phyloP scores from a whole-genome alignment of 2,113 vertebrate species.

The Trematocara stigmaticum region DNA sequence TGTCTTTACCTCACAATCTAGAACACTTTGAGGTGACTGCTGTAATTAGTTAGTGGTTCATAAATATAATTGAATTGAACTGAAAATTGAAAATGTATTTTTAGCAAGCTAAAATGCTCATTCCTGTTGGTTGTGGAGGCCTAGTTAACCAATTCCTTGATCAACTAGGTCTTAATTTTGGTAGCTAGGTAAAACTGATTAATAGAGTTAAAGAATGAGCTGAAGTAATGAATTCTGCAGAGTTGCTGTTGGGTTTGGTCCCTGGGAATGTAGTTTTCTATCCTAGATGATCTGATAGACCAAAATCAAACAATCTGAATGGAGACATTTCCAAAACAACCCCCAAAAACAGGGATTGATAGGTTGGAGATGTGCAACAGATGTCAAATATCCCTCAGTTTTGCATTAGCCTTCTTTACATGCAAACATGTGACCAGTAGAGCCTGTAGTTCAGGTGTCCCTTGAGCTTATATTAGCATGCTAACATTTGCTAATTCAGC shows the following conservation, averaged over 20 bases:
- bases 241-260: background rate
- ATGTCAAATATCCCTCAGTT: background rate
- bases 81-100: background rate
- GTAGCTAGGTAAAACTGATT: background rate
- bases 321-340: background rate
- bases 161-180: background rate
- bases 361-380: background rate
- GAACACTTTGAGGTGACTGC: background rate
- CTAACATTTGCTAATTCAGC: background rate
- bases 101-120: background rate
- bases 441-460: background rate
- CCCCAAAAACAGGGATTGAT: accelerated
- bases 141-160: background rate
- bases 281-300: background rate
- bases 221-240: background rate
- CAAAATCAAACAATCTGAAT: background rate
- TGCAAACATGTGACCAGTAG: background rate
- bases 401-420: background rate
- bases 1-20: background rate
- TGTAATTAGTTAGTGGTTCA: background rate
- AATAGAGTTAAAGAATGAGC: background rate
- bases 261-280: background rate
- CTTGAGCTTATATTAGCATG: background rate
- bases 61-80: background rate
- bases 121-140: background rate